Conservation (phyloP, 2,113 vertebrate species). For the Apistogramma diplotaenia region DNA sequence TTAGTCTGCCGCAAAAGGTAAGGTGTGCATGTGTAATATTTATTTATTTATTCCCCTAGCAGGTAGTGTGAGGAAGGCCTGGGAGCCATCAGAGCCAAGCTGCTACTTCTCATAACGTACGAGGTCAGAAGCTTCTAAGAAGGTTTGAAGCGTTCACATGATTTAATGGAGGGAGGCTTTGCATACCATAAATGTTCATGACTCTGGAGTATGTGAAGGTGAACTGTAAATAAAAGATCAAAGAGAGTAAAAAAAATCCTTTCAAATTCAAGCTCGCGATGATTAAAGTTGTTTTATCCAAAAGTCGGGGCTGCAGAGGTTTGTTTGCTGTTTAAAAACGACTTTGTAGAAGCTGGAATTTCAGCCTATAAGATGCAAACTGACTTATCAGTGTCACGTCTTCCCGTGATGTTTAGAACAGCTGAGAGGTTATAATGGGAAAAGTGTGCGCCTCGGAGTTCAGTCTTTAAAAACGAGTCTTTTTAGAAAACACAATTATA, state of each 20-base stretch:
- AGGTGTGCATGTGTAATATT: background rate
- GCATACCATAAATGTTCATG: slow-evolving; percentile 70
- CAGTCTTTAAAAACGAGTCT: slow-evolving; percentile 1
- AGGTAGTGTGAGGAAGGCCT: slow-evolving; percentile 19
- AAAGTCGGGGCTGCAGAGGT: slow-evolving; percentile 21
- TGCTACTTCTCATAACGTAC: slow-evolving; percentile 16
- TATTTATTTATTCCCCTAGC: background rate
- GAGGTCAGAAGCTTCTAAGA: slow-evolving; percentile 56
- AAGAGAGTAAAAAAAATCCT: slow-evolving; percentile 57
- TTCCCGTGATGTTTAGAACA: background rate
- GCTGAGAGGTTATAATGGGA: background rate
- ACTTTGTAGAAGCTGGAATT: slow-evolving; percentile 26
- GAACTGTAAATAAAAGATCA: slow-evolving; percentile 71
- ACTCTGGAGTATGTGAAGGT: slow-evolving; percentile 65
- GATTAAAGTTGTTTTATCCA: slow-evolving; percentile 53
- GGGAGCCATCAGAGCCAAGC: background rate
- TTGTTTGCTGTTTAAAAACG: slow-evolving; percentile 32
- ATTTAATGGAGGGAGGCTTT: slow-evolving; percentile 54
- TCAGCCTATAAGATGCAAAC: slow-evolving; percentile 8
- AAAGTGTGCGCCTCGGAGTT: background rate
- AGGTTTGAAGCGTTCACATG: slow-evolving; percentile 46
- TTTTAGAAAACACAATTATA: slow-evolving; percentile 23
- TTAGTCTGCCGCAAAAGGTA: background rate
- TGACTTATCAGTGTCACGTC: slow-evolving; percentile 8
- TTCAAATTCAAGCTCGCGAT: slow-evolving; percentile 53